A percentile compares a stretch with the other conserved stretches of the same genome.
phyloP scores from a whole-genome alignment of 2,113 vertebrate species.

The Crotalus tigris region DNA sequence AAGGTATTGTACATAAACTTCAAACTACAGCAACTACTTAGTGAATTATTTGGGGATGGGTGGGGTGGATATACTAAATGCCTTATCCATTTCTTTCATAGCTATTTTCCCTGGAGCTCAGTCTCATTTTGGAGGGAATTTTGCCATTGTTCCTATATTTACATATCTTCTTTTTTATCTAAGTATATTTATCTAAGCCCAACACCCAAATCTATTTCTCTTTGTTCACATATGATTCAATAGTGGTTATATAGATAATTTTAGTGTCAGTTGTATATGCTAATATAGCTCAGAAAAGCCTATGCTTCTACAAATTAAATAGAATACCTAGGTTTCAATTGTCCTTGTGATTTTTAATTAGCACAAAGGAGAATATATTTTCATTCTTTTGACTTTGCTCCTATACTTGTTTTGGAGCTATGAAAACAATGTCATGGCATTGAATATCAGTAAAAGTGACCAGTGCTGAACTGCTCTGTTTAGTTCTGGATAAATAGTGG shows the following conservation, averaged over 20 bases:
- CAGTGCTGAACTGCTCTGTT: neutral
- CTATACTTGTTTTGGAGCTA: neutral
- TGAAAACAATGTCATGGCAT: neutral
- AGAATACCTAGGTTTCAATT: neutral
- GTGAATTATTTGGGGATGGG: neutral
- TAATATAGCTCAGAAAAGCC: neutral
- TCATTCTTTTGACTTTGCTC: neutral
- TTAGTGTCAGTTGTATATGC: neutral
- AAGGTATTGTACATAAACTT: neutral
- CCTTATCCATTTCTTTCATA: neutral
- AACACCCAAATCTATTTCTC: neutral
- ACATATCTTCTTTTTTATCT: neutral
- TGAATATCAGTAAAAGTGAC: neutral
- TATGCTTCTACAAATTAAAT: neutral
- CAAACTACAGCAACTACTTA: neutral
- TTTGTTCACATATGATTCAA: neutral
- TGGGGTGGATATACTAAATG: neutral
- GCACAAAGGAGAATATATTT: neutral
- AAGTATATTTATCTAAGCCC: neutral
- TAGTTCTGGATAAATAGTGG: neutral
- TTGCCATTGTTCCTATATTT: neutral
- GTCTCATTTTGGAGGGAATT: neutral
- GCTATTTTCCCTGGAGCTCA: neutral
- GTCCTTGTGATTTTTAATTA: neutral
- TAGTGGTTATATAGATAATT: neutral